phyloP scores from a whole-genome alignment of 2,797 vertebrate genomes.

The Clarias laeviceps region DNA sequence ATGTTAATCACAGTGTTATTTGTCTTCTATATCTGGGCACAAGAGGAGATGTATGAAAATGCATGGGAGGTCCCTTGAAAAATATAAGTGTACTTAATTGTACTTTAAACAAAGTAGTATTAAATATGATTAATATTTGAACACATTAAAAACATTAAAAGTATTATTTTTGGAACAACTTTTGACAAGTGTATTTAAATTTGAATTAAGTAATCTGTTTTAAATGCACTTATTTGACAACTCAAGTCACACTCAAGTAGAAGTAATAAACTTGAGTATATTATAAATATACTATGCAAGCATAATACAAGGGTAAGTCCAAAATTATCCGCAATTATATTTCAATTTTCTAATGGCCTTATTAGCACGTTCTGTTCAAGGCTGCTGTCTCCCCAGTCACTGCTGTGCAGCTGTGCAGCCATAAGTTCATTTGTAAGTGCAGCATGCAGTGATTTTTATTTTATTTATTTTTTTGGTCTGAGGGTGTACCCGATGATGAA shows the following conservation, averaged over 20 bases:
- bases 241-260: neutral
- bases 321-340: no score
- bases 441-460: no score
- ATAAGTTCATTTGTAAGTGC: no score
- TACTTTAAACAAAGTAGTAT: neutral
- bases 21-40: conserved; percentile 29
- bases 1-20: conserved; percentile 33
- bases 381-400: no score
- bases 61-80: neutral
- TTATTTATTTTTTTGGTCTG: no score
- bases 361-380: no score
- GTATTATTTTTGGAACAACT: neutral
- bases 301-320: neutral
- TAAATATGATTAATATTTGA: neutral
- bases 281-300: neutral
- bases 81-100: neutral
- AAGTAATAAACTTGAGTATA: neutral
- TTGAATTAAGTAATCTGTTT: neutral
- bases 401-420: no score
- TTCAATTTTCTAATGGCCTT: no score
- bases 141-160: neutral
- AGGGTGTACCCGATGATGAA: no score
- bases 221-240: neutral
- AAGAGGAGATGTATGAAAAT: conserved; percentile 14
- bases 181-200: neutral